Evolutionary conservation across 2,888 invertebrate species (phyloP).

Genomic region (Azorinus chamasolen): DNA sequence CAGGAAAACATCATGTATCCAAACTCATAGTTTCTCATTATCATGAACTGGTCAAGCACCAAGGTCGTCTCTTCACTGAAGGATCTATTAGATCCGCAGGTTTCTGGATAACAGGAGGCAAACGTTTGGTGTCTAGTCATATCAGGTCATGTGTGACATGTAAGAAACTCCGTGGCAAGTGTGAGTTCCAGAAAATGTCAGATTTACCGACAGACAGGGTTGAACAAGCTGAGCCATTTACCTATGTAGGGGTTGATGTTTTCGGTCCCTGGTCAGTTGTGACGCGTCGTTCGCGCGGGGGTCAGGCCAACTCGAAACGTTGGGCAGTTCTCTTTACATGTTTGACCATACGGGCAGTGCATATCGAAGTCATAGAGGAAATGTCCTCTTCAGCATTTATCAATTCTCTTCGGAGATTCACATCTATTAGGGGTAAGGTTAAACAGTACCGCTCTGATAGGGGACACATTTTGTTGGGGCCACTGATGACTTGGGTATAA

Average conservation of each 20-base stretch:
- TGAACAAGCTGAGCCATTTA: constrained; percentile 48
- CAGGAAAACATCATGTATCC: constrained; percentile 47
- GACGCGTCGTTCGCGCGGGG: constrained; percentile 8
- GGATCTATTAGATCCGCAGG: constrained; percentile 50
- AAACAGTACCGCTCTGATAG: constrained; percentile 38
- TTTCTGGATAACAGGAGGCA: constrained; percentile 48
- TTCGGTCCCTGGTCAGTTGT: constrained; percentile 12
- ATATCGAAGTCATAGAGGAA: constrained; percentile 17
- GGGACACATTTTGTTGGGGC: constrained; percentile 53
- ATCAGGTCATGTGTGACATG: constrained; percentile 46
- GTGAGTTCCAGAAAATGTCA: constrained; percentile 49
- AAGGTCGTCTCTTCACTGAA: constrained; percentile 57
- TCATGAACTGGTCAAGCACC: constrained; percentile 49
- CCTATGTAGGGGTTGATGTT: constrained; percentile 54
- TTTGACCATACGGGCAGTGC: constrained; percentile 4
- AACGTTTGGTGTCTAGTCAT: constrained; percentile 22
- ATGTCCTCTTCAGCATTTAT: too few species aligned
- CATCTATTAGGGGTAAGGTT: constrained; percentile 20
- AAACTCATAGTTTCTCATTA: constrained; percentile 28
- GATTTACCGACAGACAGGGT: constrained; percentile 55
- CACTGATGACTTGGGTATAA: constrained; percentile 1
- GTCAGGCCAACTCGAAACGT: constrained; percentile 13
- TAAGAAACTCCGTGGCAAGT: constrained; percentile 20
- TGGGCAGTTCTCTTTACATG: constrained; percentile 16
- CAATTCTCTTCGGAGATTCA: constrained; percentile 25